A percentile compares a stretch with the other conserved stretches of the same genome.
Evolutionary conservation across 2,113 vertebrate genomes (phyloP).

Genomic region (Anthoscopus minutus): DNA sequence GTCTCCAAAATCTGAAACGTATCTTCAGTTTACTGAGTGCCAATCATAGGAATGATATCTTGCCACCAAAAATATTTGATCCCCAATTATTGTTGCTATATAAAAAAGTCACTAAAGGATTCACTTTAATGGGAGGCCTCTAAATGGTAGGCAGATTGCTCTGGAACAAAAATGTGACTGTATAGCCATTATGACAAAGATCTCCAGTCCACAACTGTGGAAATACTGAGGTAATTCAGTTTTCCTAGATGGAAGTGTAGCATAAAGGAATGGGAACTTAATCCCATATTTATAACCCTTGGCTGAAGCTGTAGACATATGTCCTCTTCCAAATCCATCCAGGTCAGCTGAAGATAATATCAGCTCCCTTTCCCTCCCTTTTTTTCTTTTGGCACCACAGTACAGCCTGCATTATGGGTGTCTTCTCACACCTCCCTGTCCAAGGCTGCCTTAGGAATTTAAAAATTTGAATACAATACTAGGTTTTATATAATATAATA

Average conservation of each 20-base stretch:
- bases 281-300: constrained; percentile 32
- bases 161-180: background rate
- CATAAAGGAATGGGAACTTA: constrained; percentile 39
- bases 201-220: background rate
- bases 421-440: background rate
- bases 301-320: background rate
- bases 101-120: background rate
- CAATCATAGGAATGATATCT: background rate
- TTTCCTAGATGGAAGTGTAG: constrained; percentile 41
- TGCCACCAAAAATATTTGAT: background rate
- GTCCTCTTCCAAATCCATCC: constrained; percentile 34
- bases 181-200: constrained; percentile 27
- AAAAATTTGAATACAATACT: background rate
- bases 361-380: background rate
- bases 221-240: constrained; percentile 43
- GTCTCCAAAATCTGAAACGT: background rate
- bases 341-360: constrained; percentile 28
- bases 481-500: background rate
- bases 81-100: background rate
- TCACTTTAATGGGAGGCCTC: background rate
- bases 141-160: background rate
- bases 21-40: background rate
- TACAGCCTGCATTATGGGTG: background rate
- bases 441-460: background rate
- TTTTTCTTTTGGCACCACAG: background rate